These are phyloP conservation scores for Spatulosminthurus flaviceps DNA, from an alignment of 2,888 invertebrate genomes.

Conservation along the genomic window DNA sequence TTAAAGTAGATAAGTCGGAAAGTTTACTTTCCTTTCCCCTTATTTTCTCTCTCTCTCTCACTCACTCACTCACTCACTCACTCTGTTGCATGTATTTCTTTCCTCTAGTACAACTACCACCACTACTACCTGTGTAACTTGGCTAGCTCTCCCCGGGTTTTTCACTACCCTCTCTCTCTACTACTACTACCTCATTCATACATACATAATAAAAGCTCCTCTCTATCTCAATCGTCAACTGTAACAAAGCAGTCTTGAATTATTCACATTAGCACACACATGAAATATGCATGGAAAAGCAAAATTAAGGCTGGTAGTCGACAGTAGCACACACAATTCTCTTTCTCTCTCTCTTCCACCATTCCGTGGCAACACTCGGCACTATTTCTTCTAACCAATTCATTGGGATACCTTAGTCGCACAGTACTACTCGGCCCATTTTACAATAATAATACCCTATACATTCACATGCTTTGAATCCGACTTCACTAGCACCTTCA, in stretches of 20 bases:
- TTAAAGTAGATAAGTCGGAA: neutral
- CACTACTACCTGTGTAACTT: neutral
- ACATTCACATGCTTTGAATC: slow-evolving; percentile 27
- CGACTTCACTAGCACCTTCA: neutral
- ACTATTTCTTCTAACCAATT: slow-evolving; percentile 14
- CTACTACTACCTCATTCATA: slow-evolving; percentile 37
- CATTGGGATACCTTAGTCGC: neutral
- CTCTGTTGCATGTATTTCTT: neutral
- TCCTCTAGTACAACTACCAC: no score
- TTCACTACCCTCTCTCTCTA: slow-evolving; percentile 22
- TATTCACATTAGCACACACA: slow-evolving; percentile 54
- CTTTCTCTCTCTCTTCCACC: neutral
- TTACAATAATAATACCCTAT: slow-evolving; percentile 37
- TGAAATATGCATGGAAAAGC: slow-evolving; percentile 52
- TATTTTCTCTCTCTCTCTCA: slow-evolving; percentile 5
- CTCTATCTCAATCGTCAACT: slow-evolving; percentile 51
- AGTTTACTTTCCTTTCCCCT: slow-evolving; percentile 10
- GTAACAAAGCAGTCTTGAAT: slow-evolving; percentile 53
- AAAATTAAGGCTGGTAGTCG: slow-evolving; percentile 47
- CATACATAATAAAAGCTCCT: slow-evolving; percentile 43
- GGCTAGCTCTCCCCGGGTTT: slow-evolving; percentile 25
- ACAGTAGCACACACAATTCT: slow-evolving; percentile 32
- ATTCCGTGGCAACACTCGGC: slow-evolving; percentile 36
- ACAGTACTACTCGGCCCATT: slow-evolving; percentile 26
- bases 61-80: neutral